These are phyloP conservation scores for Alcedo atthis DNA, from an alignment of 2,797 vertebrate genomes.

Conservation along the genomic window DNA sequence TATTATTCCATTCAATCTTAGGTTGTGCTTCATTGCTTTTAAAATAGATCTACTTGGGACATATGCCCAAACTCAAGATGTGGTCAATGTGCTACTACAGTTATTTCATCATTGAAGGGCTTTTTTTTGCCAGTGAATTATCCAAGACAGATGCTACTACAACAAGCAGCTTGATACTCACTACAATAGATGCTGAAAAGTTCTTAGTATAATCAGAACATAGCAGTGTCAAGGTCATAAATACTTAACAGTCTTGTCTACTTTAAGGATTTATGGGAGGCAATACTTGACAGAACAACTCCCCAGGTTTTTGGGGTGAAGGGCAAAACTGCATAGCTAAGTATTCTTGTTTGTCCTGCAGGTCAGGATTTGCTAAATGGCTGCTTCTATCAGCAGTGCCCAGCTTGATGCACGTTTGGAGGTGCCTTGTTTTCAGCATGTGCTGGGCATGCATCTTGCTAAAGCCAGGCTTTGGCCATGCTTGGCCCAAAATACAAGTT, in stretches of 20 bases:
- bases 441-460: constrained; percentile 13
- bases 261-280: neutral
- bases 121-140: constrained; percentile 9
- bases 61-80: constrained; percentile 43
- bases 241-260: neutral
- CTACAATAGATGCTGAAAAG: neutral
- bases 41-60: constrained; percentile 6
- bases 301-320: neutral
- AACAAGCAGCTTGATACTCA: constrained; percentile 20
- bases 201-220: neutral
- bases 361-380: constrained; percentile 39
- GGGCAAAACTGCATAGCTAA: neutral
- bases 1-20: neutral
- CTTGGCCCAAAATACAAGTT: constrained; percentile 8
- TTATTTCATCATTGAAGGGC: neutral
- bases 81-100: neutral
- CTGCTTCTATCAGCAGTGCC: neutral
- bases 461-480: neutral
- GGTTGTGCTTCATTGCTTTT: constrained; percentile 34
- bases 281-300: neutral
- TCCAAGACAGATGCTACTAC: constrained; percentile 24
- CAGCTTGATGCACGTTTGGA: constrained; percentile 52
- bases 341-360: neutral
- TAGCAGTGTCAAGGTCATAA: neutral
- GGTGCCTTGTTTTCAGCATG: constrained; percentile 44